A percentile compares a stretch with the other conserved stretches of the same genome.
Conservation (phyloP, 2,797 vertebrate genomes). For the Lemur catta region DNA sequence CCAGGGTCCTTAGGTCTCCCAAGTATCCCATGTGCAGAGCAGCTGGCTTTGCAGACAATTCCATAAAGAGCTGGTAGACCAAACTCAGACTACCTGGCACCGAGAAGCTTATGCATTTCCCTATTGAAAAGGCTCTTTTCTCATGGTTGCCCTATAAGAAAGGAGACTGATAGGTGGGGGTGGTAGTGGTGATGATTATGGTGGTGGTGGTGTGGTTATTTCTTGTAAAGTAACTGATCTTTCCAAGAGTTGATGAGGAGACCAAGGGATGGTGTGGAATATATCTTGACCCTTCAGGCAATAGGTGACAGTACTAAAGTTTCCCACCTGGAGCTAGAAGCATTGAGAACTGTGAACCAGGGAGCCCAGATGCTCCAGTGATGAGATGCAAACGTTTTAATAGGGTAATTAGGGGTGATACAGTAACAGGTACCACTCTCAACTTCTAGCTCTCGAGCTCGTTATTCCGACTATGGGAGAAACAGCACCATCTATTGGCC, state of each 20-base stretch:
- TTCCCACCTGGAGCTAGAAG: background rate
- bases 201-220: background rate
- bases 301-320: background rate
- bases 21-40: background rate
- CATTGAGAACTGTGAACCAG: background rate
- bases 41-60: background rate
- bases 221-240: background rate
- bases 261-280: background rate
- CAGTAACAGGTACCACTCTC: background rate
- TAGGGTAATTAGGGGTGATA: background rate
- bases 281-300: background rate
- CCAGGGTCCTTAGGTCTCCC: too few relatives aligned
- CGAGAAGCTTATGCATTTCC: background rate
- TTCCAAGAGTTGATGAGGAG: background rate
- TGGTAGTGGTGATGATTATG: background rate
- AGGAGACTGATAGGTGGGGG: background rate
- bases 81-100: background rate
- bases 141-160: background rate
- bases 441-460: background rate
- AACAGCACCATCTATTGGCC: constrained; percentile 50
- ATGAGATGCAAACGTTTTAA: background rate
- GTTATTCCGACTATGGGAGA: constrained; percentile 12
- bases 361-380: background rate
- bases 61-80: background rate
- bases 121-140: background rate